A percentile compares a stretch with the other conserved stretches of the same genome.
Conservation (phyloP, 2,888 invertebrate genomes). For the Parasteatoda lunata region DNA sequence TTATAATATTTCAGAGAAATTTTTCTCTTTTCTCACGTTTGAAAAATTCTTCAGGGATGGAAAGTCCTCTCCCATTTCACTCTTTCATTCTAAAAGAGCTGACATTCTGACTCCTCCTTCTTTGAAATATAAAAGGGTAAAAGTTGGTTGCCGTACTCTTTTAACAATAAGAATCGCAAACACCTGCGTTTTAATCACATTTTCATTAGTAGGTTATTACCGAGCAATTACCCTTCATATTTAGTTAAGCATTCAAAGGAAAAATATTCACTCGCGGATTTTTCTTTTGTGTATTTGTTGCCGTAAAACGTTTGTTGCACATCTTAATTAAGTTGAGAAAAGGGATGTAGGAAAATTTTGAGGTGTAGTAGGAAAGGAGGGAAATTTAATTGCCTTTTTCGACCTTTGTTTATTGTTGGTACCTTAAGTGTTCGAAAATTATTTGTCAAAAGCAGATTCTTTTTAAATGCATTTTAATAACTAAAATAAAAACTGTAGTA, state of each 20-base stretch:
- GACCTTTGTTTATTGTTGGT: background rate
- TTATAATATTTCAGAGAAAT: too few species aligned
- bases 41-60: too few species aligned
- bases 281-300: slow-evolving; percentile 28
- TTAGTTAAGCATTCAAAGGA: slow-evolving; percentile 53
- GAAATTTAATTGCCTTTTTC: slow-evolving; percentile 27
- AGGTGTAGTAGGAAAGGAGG: background rate
- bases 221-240: slow-evolving; percentile 48
- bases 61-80: too few species aligned
- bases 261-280: slow-evolving; percentile 3
- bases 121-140: background rate
- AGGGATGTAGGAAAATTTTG: slow-evolving; percentile 19
- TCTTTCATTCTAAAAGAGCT: background rate
- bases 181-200: slow-evolving; percentile 55
- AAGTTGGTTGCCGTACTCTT: background rate
- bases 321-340: slow-evolving; percentile 27
- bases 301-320: background rate
- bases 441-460: too few species aligned
- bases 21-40: too few species aligned
- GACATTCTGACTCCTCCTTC: background rate
- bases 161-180: slow-evolving; percentile 16
- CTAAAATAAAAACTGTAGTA: too few species aligned
- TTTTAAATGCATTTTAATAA: too few species aligned
- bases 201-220: slow-evolving; percentile 54
- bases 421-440: too few species aligned